Evolutionary conservation across 2,797 vertebrate genomes (phyloP).

Genomic region (Aphelocoma californica): DNA sequence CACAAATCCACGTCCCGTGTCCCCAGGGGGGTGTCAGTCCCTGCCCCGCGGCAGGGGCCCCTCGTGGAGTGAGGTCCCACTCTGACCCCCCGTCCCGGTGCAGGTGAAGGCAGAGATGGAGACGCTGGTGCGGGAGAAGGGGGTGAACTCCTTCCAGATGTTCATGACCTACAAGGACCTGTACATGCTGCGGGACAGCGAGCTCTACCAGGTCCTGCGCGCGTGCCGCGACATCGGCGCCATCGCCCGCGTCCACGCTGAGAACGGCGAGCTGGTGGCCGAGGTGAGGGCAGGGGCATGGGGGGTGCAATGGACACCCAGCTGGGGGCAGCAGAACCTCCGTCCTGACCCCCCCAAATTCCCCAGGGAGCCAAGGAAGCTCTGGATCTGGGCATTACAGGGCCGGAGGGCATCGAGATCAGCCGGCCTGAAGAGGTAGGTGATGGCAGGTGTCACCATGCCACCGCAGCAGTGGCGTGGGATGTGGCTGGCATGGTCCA

Average conservation of each 20-base stretch:
- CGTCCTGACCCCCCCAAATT: neutral
- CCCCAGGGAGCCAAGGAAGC: conserved; percentile 90
- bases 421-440: conserved; percentile 94
- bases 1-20: accelerated
- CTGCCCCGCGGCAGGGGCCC: neutral
- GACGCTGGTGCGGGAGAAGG: conserved; percentile 90
- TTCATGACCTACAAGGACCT: conserved; percentile 97
- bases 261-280: conserved; percentile 94
- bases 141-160: conserved; percentile 98
- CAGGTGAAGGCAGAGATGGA: conserved; percentile 95
- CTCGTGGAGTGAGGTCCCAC: accelerated
- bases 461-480: accelerated
- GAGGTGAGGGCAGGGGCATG: conserved; percentile 76
- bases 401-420: conserved; percentile 96
- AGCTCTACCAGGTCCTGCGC: conserved; percentile 91
- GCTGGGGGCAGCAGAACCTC: neutral
- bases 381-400: conserved; percentile 91
- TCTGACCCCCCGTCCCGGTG: accelerated
- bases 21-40: neutral
- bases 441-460: accelerated
- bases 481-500: neutral
- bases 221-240: conserved; percentile 94
- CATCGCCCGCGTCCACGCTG: conserved; percentile 91
- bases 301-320: accelerated
- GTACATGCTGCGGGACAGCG: conserved; percentile 94